Conservation (phyloP, 2,888 invertebrate species). For the Phragmatobia fuliginosa region DNA sequence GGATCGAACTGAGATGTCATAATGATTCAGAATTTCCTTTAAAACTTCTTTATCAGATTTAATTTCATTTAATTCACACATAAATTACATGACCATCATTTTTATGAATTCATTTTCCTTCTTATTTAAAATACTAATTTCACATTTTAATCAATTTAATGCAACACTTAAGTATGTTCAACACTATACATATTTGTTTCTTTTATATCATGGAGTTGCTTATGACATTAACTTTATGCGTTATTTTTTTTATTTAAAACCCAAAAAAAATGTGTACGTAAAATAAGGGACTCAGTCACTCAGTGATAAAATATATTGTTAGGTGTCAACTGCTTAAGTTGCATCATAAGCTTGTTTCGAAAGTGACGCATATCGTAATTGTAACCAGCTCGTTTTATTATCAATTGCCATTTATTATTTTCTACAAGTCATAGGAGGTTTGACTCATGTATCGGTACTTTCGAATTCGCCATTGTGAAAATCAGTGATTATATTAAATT, state of each 20-base stretch:
- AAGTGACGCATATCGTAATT: conserved; percentile 11
- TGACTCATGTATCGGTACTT: conserved; percentile 33
- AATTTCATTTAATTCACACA: background rate
- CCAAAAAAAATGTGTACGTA: background rate
- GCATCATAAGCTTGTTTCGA: conserved; percentile 3
- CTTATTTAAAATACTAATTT: background rate
- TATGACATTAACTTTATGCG: too few species aligned
- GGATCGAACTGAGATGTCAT: background rate
- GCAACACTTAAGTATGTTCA: background rate
- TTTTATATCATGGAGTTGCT: too few species aligned
- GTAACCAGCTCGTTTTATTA: conserved; percentile 26
- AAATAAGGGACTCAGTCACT: background rate
- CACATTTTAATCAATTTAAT: background rate
- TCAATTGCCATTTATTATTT: conserved; percentile 31
- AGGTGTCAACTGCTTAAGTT: too few species aligned
- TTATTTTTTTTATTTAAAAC: too few species aligned
- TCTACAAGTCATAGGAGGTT: conserved; percentile 22
- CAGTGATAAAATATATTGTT: background rate
- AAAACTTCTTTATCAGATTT: background rate
- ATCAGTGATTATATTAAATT: conserved; percentile 44
- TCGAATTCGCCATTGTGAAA: conserved; percentile 38
- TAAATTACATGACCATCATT: background rate
- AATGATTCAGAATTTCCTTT: background rate
- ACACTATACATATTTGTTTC: background rate
- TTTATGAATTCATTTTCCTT: background rate